Evolutionary conservation across 2,113 vertebrate genomes (phyloP), one percentile per base, ranked within the genome.

Genomic region (Oplegnathus fasciatus): DNA sequence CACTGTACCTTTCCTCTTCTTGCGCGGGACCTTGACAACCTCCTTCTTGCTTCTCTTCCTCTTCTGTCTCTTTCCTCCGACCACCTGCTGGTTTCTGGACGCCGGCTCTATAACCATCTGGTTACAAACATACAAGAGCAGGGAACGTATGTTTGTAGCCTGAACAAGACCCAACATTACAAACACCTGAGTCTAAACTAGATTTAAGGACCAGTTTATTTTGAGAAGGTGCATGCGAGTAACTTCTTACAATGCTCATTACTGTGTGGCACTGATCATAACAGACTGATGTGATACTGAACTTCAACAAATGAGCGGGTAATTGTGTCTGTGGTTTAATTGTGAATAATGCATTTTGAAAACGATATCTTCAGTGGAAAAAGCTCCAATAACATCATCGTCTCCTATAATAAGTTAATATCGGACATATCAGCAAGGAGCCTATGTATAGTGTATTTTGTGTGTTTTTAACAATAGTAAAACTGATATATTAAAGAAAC

Each of bases 1-100:
- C 1, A 0, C 4, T 18, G 1, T 55, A 94, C 94, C 91, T 89
- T 90, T 94, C 46, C 77, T 94, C 81, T 89, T 94, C 80, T 85
- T 94, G 75, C 79, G 89, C 34, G 88, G 67, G 24, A 32, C 28
- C 70, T 87, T 94, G 37, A 88, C 79, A 0, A 81, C 78, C 28
- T 94, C 90, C 73, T 93, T 93, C 80, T 88, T 94, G 57, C 0
- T 71, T 57, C 89, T 92, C 68, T 89, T 94, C 76, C 93, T 91
- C 76, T 88, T 94, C 65, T 84, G 92, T 30, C 28, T 75, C 75
- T 90, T 95, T 37, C 94, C 94, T 78, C 94, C 94, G 3, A 90
- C 82, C 50, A 93, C 92, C 82, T 72, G 76, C 83, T 82, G 76
- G 86, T 93, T 95, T 80, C 92, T 90, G 70, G 83, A 85, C 1